Percentiles rank a stretch among this genome's conserved stretches.
phyloP scores from a whole-genome alignment of 2,113 vertebrate species.

The Copsychus sechellarum region DNA sequence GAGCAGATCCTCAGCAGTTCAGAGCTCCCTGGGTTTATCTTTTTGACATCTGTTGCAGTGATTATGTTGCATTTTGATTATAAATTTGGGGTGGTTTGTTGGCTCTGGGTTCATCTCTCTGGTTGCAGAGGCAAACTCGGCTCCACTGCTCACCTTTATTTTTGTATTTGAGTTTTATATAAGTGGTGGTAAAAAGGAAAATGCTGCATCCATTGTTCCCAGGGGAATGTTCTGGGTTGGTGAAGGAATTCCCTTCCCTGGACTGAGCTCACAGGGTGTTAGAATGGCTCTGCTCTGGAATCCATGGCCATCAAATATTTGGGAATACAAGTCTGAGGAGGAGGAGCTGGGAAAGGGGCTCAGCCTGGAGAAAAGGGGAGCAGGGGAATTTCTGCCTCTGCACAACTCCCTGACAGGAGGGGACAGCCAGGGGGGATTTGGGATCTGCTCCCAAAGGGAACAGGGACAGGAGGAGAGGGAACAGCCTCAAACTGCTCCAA shows the following conservation, averaged over 20 bases:
- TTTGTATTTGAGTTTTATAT: neutral
- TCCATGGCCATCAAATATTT: neutral
- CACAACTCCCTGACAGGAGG: neutral
- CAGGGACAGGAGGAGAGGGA: neutral
- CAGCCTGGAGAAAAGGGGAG: neutral
- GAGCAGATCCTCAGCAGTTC: neutral
- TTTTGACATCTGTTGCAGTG: neutral
- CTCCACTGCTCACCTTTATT: neutral
- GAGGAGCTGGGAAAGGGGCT: neutral
- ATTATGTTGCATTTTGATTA: neutral
- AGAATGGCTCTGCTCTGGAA: accelerated
- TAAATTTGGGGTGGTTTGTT: neutral
- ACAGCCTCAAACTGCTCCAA: accelerated
- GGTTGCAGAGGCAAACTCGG: neutral
- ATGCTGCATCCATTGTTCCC: accelerated
- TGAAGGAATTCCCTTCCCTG: neutral
- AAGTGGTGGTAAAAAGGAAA: neutral
- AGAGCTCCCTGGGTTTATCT: neutral
- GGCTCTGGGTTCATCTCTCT: neutral
- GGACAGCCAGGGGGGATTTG: accelerated
- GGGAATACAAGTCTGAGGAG: neutral
- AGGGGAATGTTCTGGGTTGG: neutral
- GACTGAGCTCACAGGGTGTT: neutral
- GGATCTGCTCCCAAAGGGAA: neutral
- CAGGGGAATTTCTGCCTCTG: neutral